These are phyloP conservation scores for Melanotus villosus DNA, from an alignment of 2,888 invertebrate species.

Conservation along the genomic window DNA sequence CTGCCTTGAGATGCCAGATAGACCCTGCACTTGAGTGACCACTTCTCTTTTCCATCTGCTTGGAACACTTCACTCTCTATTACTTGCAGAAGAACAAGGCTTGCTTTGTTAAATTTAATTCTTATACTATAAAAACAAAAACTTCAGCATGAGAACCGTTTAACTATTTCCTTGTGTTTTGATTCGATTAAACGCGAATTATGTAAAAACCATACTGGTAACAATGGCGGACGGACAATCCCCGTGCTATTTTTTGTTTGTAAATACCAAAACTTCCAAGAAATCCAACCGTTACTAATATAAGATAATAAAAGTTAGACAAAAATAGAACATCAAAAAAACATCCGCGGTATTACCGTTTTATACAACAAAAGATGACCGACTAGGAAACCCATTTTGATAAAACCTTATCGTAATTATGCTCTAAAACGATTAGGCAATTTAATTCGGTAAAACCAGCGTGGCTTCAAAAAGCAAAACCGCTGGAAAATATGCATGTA, in stretches of 20 bases:
- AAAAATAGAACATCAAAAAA: background rate
- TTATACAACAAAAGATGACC: conserved; percentile 10
- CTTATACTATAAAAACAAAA: background rate
- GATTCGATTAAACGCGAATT: no score
- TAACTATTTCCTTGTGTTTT: background rate
- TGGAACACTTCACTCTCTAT: conserved; percentile 20
- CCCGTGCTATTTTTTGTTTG: conserved; percentile 2
- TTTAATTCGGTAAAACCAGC: background rate
- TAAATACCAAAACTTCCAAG: background rate
- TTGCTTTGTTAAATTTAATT: conserved; percentile 12
- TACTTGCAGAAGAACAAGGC: conserved; percentile 21
- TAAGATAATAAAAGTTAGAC: background rate
- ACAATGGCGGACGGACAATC: background rate
- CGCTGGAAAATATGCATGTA: conserved; percentile 25
- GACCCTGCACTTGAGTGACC: conserved; percentile 42
- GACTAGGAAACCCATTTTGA: conserved; percentile 24
- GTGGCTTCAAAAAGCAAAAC: background rate
- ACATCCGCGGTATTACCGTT: background rate
- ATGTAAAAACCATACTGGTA: background rate
- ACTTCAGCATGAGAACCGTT: no score
- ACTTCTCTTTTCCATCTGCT: conserved; percentile 39
- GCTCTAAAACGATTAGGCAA: background rate
- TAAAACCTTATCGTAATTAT: conserved; percentile 18
- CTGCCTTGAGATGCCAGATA: conserved; percentile 52
- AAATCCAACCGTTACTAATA: background rate